phyloP scores from a whole-genome alignment of 2,888 invertebrate genomes.

The Lycaena phlaeas region DNA sequence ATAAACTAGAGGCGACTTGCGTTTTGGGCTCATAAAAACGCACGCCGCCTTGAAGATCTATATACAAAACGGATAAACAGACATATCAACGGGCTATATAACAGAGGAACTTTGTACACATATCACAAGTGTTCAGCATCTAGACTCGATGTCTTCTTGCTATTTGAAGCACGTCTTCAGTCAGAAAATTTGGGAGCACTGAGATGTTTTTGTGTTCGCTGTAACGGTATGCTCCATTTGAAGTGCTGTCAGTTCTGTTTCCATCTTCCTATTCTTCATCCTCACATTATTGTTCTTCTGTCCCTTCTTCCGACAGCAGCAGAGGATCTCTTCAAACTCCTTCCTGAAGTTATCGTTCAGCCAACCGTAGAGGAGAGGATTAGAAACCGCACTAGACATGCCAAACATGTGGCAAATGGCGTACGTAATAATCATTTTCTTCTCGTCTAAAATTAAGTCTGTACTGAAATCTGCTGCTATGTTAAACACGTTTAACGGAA shows the following conservation, averaged over 20 bases:
- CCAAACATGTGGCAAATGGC: constrained; percentile 75
- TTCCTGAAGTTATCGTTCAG: constrained; percentile 94
- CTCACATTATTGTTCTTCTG: constrained; percentile 42
- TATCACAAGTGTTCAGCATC: constrained; percentile 41
- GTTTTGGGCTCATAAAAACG: constrained; percentile 69
- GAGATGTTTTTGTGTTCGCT: constrained; percentile 60
- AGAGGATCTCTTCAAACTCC: constrained; percentile 87
- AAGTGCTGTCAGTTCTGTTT: constrained; percentile 55
- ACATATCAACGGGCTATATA: constrained; percentile 17
- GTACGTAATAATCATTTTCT: constrained; percentile 73
- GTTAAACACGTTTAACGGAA: constrained; percentile 92
- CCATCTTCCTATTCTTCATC: constrained; percentile 55
- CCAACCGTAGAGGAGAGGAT: constrained; percentile 94
- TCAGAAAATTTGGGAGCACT: constrained; percentile 72
- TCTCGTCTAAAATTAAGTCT: constrained; percentile 51
- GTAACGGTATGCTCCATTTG: constrained; percentile 60
- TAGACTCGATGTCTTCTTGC: constrained; percentile 55
- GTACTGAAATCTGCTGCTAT: constrained; percentile 79
- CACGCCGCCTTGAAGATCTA: constrained; percentile 32
- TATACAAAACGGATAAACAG: neutral
- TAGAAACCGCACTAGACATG: constrained; percentile 93
- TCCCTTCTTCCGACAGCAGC: constrained; percentile 61
- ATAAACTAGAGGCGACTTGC: constrained; percentile 31
- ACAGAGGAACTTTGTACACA: constrained; percentile 47
- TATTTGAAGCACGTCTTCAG: constrained; percentile 66